These are phyloP conservation scores for Acrossocheilus wenchowensis DNA, from an alignment of 2,797 vertebrate genomes.

Conservation along the genomic window DNA sequence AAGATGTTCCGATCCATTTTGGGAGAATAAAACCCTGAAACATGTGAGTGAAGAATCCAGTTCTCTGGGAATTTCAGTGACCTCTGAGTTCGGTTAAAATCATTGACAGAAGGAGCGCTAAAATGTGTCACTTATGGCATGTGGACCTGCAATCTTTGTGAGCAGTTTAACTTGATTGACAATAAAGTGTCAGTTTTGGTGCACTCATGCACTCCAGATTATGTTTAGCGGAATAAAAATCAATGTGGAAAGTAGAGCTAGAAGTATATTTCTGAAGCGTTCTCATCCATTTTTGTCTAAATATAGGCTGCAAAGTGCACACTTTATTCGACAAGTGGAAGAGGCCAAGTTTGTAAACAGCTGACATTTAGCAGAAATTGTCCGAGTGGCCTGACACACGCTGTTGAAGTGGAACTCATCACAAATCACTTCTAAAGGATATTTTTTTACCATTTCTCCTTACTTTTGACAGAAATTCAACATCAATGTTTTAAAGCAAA, in stretches of 20 bases:
- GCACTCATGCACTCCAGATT: neutral
- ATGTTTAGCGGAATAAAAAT: conserved; percentile 20
- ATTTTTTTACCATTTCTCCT: conserved; percentile 8
- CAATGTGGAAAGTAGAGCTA: neutral
- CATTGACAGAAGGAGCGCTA: neutral
- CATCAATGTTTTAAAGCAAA: neutral
- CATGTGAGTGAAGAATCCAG: neutral
- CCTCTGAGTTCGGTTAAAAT: conserved; percentile 4
- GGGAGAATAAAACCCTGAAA: neutral
- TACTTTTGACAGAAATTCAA: neutral
- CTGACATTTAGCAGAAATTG: conserved; percentile 24
- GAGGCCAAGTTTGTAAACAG: conserved; percentile 18
- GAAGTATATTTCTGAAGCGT: conserved; percentile 36
- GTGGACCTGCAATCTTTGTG: conserved; percentile 8
- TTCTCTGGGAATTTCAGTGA: neutral
- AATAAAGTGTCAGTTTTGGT: conserved; percentile 32
- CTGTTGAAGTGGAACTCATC: conserved; percentile 10
- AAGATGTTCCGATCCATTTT: neutral
- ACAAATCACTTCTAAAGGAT: conserved; percentile 5
- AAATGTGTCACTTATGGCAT: neutral
- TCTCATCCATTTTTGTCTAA: conserved; percentile 27
- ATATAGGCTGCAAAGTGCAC: conserved; percentile 14
- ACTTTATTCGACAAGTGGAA: conserved; percentile 13
- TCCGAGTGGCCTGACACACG: neutral
- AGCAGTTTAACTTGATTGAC: conserved; percentile 20